Base-by-base conservation (phyloP, 2,797 vertebrate genomes). In the Poeciliopsis paucimaculata region DNA sequence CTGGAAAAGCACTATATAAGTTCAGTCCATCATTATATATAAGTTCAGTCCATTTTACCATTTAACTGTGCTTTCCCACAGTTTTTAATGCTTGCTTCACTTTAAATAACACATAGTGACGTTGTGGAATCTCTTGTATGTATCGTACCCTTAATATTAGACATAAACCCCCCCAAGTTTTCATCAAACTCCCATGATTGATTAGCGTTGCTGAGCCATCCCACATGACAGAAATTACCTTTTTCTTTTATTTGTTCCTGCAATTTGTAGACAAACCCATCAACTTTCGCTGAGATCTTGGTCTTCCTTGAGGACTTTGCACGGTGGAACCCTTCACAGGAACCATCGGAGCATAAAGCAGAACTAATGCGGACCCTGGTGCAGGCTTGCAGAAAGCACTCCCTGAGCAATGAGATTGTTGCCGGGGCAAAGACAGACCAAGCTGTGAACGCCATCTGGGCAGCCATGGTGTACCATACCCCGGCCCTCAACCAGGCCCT, bases 401-500 rank as follows among this genome's bases (percentile, higher is more conserved):
- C 94, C 79, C 83, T 96, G 92, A 97, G 97, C 94, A 97, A 96
- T 76, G 97, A 99, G 94, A 95, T 97, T 80, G 96, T 96, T 75
- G 86, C 95, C 62, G 97, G 98, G 90, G 95, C 96, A 81, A 96
- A 96, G 95, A 95, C 97, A 73, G 98, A 99, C 94, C 98, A 97
- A 95, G 98, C 98, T 90, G 97, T 99, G 89, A 99, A 99, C 88
- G 97, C 97, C 87, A 97, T 98, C 79, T 99, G 98, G 98, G 97
- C 98, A 53, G 96, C 96, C 92, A 97, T 99, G 97, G 94, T 99
- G 78, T 99, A 98, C 95, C 97, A 99, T 94, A 97, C 97, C 76
- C 97, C 98, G 80, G 96, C 96, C 84, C 96, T 99, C 85, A 96
- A 94, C 93, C 93, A 95, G 81, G 96, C 97, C 87, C 95, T 99